A percentile compares a stretch with the other conserved stretches of the same genome.
Evolutionary conservation across 1,140 invertebrate genomes (phyloP).

Genomic region (Lepidotrigona ventralis): DNA sequence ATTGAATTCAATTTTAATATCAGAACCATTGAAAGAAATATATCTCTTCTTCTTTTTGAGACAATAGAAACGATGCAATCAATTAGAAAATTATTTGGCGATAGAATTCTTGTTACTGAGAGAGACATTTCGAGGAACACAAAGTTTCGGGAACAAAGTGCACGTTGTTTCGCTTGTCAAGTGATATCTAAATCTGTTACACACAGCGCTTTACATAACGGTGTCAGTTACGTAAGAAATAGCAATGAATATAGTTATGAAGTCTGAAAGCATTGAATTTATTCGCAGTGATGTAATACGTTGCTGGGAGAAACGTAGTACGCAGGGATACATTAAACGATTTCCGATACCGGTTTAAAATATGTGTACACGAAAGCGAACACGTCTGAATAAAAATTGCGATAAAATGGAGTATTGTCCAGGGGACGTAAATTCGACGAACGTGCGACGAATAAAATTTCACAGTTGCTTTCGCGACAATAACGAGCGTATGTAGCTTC

Average conservation of each 20-base stretch:
- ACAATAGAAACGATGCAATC: no score
- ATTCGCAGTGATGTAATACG: not conserved
- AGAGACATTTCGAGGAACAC: no score
- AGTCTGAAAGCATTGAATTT: not conserved
- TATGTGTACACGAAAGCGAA: not conserved
- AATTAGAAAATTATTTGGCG: no score
- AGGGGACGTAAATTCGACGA: not conserved
- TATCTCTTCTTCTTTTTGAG: no score
- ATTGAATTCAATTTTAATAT: no score
- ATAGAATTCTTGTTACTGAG: no score
- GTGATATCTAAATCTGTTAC: accelerated
- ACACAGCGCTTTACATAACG: not conserved
- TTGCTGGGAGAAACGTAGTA: not conserved
- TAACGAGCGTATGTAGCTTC: not conserved
- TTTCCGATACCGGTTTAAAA: not conserved
- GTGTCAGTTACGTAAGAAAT: not conserved
- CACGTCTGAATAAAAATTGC: constrained; percentile 12
- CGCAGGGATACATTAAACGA: not conserved
- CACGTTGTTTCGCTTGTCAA: no score
- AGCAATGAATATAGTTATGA: not conserved
- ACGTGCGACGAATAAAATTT: constrained; percentile 26
- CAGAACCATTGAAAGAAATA: no score
- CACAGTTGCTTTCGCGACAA: constrained; percentile 14
- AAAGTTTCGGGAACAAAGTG: no score
- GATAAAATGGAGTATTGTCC: constrained; percentile 23